Evolutionary conservation across 2,797 vertebrate species (phyloP).

Genomic region (Hirundo rustica): DNA sequence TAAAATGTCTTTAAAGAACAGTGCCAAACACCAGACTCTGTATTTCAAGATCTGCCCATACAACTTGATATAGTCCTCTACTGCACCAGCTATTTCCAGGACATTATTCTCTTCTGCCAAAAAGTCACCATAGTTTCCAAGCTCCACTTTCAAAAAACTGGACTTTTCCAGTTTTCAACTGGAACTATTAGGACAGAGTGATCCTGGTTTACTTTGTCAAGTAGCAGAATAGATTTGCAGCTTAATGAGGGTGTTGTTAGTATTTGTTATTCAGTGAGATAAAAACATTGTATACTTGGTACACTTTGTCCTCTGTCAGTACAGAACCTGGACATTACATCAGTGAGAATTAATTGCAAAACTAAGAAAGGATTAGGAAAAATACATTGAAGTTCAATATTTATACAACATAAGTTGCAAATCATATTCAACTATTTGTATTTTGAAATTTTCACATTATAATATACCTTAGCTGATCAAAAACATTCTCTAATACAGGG

Average conservation of each 20-base stretch:
- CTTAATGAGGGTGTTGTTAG: not conserved
- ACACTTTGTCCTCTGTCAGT: not conserved
- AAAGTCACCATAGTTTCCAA: not conserved
- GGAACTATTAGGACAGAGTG: not conserved
- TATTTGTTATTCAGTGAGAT: not conserved
- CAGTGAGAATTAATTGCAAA: not conserved
- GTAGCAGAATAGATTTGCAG: not conserved
- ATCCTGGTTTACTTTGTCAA: not conserved
- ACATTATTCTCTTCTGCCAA: not conserved
- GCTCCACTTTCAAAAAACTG: not conserved
- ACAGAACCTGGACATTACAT: not conserved
- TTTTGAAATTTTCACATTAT: not conserved
- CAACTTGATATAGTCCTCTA: not conserved
- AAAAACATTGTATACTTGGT: not conserved
- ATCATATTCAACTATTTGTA: not conserved
- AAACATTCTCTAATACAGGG: not conserved
- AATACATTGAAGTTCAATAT: not conserved
- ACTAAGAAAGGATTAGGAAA: not conserved
- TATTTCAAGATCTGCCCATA: not conserved
- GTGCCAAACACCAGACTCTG: not conserved
- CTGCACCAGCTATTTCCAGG: not conserved
- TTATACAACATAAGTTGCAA: not conserved
- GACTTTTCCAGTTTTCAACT: not conserved
- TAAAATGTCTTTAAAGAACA: not conserved
- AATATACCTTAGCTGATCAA: not conserved